Percentiles rank a stretch among this genome's conserved stretches.
Conservation (phyloP, 2,888 invertebrate genomes). For the Patella caerulea region DNA sequence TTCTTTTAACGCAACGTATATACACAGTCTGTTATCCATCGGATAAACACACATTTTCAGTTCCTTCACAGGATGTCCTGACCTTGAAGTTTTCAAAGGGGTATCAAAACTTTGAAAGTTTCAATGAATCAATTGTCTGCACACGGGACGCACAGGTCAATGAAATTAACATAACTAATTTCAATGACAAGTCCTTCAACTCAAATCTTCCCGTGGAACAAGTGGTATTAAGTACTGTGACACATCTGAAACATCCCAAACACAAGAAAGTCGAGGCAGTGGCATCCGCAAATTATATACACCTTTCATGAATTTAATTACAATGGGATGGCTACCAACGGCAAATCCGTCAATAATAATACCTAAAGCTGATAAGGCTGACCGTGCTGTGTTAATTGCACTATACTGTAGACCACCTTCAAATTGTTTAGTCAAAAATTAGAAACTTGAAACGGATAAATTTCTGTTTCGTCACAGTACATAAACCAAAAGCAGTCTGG, state of each 20-base stretch:
- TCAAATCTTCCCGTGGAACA: background rate
- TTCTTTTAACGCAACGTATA: too few relatives aligned
- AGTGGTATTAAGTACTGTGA: constrained; percentile 17
- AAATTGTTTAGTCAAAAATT: constrained; percentile 8
- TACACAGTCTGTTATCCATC: too few relatives aligned
- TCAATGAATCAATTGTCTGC: too few relatives aligned
- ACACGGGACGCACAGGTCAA: constrained; percentile 29
- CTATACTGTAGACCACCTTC: background rate
- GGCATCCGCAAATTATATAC: background rate
- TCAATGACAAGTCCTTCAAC: constrained; percentile 26
- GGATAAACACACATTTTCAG: too few relatives aligned
- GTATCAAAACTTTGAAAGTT: too few relatives aligned
- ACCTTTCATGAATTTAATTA: constrained; percentile 15
- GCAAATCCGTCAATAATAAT: background rate
- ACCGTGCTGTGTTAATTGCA: constrained; percentile 16
- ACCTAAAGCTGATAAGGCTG: constrained; percentile 9
- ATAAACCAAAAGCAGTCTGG: background rate
- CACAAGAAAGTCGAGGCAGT: background rate
- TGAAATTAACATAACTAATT: constrained; percentile 28
- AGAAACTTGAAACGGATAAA: constrained; percentile 12
- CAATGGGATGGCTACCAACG: constrained; percentile 11
- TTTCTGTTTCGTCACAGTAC: constrained; percentile 7
- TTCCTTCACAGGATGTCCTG: too few relatives aligned
- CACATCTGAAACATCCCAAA: background rate
- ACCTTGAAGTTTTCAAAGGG: too few relatives aligned